These are phyloP conservation scores for Brachionus rubens DNA, from an alignment of 1,140 invertebrate genomes.

Conservation along the genomic window DNA sequence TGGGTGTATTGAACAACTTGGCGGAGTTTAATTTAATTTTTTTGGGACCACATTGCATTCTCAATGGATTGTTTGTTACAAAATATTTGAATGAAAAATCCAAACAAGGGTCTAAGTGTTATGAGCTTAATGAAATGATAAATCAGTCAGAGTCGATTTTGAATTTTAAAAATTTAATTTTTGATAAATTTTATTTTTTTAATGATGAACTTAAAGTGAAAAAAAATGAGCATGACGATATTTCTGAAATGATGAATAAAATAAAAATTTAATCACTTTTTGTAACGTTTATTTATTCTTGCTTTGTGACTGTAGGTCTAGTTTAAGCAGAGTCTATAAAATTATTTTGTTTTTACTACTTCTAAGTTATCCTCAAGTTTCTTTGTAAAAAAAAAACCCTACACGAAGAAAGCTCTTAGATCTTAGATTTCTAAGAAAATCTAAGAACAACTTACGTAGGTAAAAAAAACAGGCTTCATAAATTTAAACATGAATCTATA, in stretches of 20 bases:
- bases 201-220: neutral
- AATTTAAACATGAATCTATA: too few species aligned
- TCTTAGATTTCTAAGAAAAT: too few species aligned
- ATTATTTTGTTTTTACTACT: too few species aligned
- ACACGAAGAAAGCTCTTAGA: too few species aligned
- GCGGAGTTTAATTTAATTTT: neutral
- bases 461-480: too few species aligned
- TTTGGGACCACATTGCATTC: constrained; percentile 5
- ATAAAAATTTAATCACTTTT: constrained; percentile 14
- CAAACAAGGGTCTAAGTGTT: neutral
- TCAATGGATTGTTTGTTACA: constrained; percentile 1
- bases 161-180: neutral
- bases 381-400: too few species aligned
- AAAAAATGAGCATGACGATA: neutral
- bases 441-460: too few species aligned
- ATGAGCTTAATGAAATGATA: neutral
- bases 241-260: neutral
- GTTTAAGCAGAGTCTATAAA: too few species aligned
- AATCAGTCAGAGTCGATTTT: neutral
- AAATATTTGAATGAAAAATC: neutral
- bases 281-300: too few species aligned
- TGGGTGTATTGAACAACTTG: neutral
- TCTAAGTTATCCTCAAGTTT: too few species aligned
- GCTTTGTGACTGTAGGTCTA: too few species aligned
- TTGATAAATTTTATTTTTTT: neutral